Evolutionary conservation across 2,113 vertebrate genomes (phyloP), one percentile per base, ranked within the genome.

Genomic region (Ictalurus punctatus): DNA sequence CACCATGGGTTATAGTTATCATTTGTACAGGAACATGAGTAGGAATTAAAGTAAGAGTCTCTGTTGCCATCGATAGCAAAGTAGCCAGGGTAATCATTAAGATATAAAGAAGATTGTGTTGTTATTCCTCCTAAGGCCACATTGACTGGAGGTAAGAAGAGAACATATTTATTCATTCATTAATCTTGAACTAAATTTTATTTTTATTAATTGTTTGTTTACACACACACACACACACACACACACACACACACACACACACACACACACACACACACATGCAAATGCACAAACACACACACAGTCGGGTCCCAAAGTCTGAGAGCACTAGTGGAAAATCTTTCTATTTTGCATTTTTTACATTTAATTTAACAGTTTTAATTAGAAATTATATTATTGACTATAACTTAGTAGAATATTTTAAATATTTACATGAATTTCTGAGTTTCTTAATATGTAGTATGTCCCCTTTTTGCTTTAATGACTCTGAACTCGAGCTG

Each of bases 61-160:
- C 30, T 83, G 34, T 90, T 92, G 21, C 90, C 89, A 86, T 93
- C 91, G 79, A 90, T 90, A 67, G 91, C 91, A 9, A 63, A 73
- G 76, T 63, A 5, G 19, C 91, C 48, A 10, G 5, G 40, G 40
- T 44, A 0, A 1, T 8, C 63, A 6, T 0, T 3, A 6, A 0
- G 1, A 17, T 17, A 0, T 8, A 27, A 0, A 12, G 91, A 91
- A 25, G 93, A 93, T 25, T 93, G 92, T 63, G 0, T 14, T 23
- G 56, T 91, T 23, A 4, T 61, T 81, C 73, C 86, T 56, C 3
- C 5, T 79, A 12, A 25, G 34, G 89, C 88, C 58, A 91, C 34
- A 56, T 44, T 4, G 4, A 44, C 80, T 82, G 17, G 16, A 88
- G 59, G n/a, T 10, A 2, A 52, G 16, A 52, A 67, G 1, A 81